A percentile compares a stretch with the other conserved stretches of the same genome.
Conservation (phyloP, 2,888 invertebrate genomes). For the Crioceris asparagi region DNA sequence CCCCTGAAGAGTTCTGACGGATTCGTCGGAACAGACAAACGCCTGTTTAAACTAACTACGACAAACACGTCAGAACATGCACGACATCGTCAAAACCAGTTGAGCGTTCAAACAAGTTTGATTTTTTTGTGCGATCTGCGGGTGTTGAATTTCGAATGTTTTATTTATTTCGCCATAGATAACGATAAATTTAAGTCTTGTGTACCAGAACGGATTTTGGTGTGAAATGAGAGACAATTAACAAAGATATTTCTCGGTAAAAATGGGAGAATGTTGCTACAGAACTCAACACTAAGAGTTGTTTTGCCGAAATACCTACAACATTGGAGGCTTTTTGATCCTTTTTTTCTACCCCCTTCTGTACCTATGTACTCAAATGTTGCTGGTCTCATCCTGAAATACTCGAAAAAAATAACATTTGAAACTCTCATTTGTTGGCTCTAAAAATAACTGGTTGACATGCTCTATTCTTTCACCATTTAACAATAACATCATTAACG, state of each 20-base stretch:
- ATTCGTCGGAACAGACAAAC: too few species aligned
- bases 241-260: too few species aligned
- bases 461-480: conserved; percentile 1
- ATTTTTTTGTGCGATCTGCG: background rate
- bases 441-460: conserved; percentile 1
- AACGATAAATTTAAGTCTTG: background rate
- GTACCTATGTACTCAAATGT: conserved; percentile 2
- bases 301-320: conserved; percentile 1
- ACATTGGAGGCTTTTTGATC: background rate
- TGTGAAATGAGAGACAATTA: too few species aligned
- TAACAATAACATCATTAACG: too few species aligned
- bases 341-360: background rate
- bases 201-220: background rate
- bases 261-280: too few species aligned
- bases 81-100: background rate
- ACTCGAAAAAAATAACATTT: conserved; percentile 4
- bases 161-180: background rate
- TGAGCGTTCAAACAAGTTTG: background rate
- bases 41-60: too few species aligned
- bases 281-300: too few species aligned
- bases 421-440: background rate
- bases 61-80: background rate
- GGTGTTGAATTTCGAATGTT: background rate
- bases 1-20: too few species aligned
- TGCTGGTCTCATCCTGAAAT: conserved; percentile 3